Conservation (phyloP, 2,888 invertebrate species). For the Lissonota sp. region DNA sequence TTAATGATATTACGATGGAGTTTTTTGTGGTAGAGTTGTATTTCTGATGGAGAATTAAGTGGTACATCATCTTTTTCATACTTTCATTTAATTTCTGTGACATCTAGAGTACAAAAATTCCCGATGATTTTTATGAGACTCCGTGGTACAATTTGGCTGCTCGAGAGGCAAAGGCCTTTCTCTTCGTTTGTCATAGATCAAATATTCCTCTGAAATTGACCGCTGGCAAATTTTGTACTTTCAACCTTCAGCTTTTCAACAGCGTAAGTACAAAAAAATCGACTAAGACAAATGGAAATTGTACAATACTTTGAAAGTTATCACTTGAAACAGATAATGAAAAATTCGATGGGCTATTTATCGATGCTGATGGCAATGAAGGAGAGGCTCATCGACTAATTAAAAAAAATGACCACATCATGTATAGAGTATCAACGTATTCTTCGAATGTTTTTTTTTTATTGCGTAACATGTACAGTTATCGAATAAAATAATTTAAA, state of each 20-base stretch:
- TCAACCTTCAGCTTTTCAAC: conserved; percentile 54
- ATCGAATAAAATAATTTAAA: conserved; percentile 12
- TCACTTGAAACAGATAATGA: conserved; percentile 65
- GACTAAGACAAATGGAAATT: background rate
- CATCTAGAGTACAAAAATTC: conserved; percentile 53
- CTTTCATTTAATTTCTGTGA: conserved; percentile 3
- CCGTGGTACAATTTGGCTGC: conserved; percentile 59
- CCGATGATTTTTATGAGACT: conserved; percentile 56
- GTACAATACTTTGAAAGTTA: background rate
- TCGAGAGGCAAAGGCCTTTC: conserved; percentile 50
- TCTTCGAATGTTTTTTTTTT: background rate
- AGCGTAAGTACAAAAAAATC: conserved; percentile 39
- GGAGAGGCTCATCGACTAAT: conserved; percentile 36
- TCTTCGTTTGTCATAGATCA: conserved; percentile 57
- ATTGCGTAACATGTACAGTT: background rate
- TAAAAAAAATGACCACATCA: background rate
- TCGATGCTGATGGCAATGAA: conserved; percentile 69
- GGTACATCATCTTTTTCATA: background rate
- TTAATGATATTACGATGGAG: conserved; percentile 41
- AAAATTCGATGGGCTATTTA: conserved; percentile 71
- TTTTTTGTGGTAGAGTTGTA: background rate
- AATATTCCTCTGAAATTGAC: conserved; percentile 55
- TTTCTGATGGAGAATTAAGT: too few species aligned
- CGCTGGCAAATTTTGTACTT: conserved; percentile 62
- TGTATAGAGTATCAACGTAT: background rate